phyloP scores from a whole-genome alignment of 1,140 invertebrate species.

The Drosophila rufa region DNA sequence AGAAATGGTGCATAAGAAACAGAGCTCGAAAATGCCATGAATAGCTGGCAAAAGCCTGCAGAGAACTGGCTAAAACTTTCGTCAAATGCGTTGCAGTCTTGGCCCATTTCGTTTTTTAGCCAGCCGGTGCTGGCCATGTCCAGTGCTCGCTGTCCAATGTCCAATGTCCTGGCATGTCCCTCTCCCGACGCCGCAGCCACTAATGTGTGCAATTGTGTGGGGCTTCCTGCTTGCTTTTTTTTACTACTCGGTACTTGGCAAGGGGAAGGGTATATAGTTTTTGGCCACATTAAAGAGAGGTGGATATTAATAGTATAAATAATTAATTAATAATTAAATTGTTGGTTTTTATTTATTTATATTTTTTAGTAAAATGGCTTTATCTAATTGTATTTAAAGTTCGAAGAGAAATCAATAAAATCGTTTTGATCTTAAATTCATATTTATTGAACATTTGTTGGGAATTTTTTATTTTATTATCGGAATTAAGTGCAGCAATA shows the following conservation, averaged over 20 bases:
- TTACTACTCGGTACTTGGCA: neutral
- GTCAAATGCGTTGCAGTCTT: slow-evolving; percentile 59
- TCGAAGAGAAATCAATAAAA: too few relatives aligned
- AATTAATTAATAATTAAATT: neutral
- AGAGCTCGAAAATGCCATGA: slow-evolving; percentile 17
- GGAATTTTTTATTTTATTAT: too few relatives aligned
- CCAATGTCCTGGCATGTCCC: slow-evolving; percentile 25
- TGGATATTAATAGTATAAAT: too few relatives aligned
- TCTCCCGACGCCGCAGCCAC: slow-evolving; percentile 27
- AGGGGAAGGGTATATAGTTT: neutral
- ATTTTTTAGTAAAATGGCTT: neutral
- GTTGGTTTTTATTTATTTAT: neutral
- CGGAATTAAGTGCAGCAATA: too few relatives aligned
- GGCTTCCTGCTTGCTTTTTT: slow-evolving; percentile 20
- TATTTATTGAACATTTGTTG: too few relatives aligned
- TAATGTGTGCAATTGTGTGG: slow-evolving; percentile 69
- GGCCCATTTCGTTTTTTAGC: slow-evolving; percentile 15
- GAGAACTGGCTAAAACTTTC: slow-evolving; percentile 54
- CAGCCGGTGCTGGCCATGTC: slow-evolving; percentile 5
- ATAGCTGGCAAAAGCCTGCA: slow-evolving; percentile 50
- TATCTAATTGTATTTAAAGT: too few relatives aligned
- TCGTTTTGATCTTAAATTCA: too few relatives aligned
- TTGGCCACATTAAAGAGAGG: neutral
- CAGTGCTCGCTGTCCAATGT: slow-evolving; percentile 13
- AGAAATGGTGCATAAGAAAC: slow-evolving; percentile 53